Evolutionary conservation across 2,797 vertebrate genomes (phyloP).

Genomic region (Erpetoichthys calabaricus): DNA sequence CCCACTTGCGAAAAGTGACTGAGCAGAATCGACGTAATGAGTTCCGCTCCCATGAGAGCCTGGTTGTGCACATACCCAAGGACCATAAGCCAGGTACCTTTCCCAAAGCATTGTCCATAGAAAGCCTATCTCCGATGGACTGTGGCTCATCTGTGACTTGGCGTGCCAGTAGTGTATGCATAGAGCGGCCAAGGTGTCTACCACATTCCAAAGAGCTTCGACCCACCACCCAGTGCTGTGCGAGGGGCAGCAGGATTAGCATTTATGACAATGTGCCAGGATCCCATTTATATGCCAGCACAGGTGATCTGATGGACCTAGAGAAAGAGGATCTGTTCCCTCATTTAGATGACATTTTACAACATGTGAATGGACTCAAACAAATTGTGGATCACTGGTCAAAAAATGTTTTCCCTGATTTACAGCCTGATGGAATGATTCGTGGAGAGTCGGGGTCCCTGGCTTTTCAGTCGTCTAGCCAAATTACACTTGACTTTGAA

Average conservation of each 20-base stretch:
- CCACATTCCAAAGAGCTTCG: conserved; percentile 43
- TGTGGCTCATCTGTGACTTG: conserved; percentile 53
- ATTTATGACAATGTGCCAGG: conserved; percentile 93
- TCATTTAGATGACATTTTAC: conserved; percentile 80
- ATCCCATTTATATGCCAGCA: conserved; percentile 88
- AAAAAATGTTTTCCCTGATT: conserved; percentile 59
- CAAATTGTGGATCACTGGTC: conserved; percentile 90
- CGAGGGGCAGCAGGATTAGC: conserved; percentile 82
- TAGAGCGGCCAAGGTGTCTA: conserved; percentile 49
- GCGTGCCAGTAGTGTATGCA: conserved; percentile 57
- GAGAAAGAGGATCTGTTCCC: conserved; percentile 86
- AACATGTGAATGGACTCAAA: conserved; percentile 80
- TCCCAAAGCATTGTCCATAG: conserved; percentile 92
- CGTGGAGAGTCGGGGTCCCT: conserved; percentile 29
- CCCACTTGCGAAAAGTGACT: conserved; percentile 40
- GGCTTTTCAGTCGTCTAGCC: conserved; percentile 50
- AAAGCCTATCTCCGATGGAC: conserved; percentile 77
- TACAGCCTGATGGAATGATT: conserved; percentile 24
- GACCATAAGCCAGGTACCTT: conserved; percentile 97
- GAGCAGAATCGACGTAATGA: conserved; percentile 65
- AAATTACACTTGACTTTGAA: conserved; percentile 73
- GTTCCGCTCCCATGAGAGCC: conserved; percentile 84
- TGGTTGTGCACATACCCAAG: conserved; percentile 88
- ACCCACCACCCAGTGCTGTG: conserved; percentile 58
- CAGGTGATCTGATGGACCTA: conserved; percentile 84